Percentiles rank a stretch among this genome's conserved stretches.
These are phyloP conservation scores for Torymus auratus DNA, from an alignment of 2,888 invertebrate species.

Conservation along the genomic window DNA sequence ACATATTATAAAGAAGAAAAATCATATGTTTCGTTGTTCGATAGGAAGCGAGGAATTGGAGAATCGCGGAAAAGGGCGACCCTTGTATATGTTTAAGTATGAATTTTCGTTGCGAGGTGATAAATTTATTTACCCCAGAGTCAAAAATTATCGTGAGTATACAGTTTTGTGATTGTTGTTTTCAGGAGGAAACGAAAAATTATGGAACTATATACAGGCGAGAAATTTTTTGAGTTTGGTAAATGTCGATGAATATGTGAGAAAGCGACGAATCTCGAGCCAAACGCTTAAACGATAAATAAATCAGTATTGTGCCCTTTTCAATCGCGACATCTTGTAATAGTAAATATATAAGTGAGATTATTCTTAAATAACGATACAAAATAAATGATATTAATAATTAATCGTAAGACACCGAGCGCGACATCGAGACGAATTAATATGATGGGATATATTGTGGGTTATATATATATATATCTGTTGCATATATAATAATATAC, in stretches of 20 bases:
- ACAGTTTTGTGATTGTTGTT: conserved; percentile 2
- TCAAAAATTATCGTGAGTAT: conserved; percentile 1
- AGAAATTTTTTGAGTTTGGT: too few relatives aligned
- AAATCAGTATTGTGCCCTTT: conserved; percentile 54
- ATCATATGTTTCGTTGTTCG: conserved; percentile 41
- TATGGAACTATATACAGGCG: too few relatives aligned
- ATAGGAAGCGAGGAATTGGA: conserved; percentile 30
- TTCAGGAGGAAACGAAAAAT: too few relatives aligned
- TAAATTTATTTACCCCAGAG: background rate
- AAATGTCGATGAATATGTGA: too few relatives aligned
- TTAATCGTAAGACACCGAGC: conserved; percentile 1
- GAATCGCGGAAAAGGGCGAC: conserved; percentile 21
- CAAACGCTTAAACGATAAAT: conserved; percentile 19
- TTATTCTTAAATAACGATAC: conserved; percentile 28
- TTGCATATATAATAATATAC: conserved; percentile 22
- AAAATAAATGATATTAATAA: conserved; percentile 9
- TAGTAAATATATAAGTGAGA: conserved; percentile 28
- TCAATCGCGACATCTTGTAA: conserved; percentile 20
- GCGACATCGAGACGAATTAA: background rate
- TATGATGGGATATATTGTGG: background rate
- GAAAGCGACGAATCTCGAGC: background rate
- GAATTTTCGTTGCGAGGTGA: background rate
- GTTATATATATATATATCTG: background rate
- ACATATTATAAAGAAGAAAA: background rate
- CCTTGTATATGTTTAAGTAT: background rate